Percentiles rank a stretch among this genome's conserved stretches.
phyloP scores from a whole-genome alignment of 2,888 invertebrate species.

The Steinernema hermaphroditum region DNA sequence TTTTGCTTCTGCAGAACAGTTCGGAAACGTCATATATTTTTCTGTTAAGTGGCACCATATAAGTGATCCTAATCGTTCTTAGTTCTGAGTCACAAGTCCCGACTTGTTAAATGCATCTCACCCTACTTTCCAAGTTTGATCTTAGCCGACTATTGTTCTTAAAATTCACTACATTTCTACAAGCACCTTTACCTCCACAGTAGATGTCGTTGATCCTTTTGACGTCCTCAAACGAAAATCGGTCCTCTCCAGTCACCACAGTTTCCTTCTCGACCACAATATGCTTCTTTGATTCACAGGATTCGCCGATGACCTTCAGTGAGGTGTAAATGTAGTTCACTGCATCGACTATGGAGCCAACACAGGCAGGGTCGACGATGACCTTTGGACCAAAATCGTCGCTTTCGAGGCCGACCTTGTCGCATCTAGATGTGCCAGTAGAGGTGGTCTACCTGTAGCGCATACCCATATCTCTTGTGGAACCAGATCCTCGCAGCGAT shows the following conservation, averaged over 20 bases:
- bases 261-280: too few species aligned
- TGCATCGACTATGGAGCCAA: neutral
- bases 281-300: neutral
- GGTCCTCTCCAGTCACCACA: neutral
- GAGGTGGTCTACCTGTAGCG: neutral
- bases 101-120: too few species aligned
- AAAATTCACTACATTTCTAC: too few species aligned
- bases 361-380: neutral
- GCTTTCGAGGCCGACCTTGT: neutral
- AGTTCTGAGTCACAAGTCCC: too few species aligned
- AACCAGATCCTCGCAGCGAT: slow-evolving; percentile 17
- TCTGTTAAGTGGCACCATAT: too few species aligned
- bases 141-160: too few species aligned
- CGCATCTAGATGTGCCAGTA: neutral
- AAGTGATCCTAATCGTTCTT: too few species aligned
- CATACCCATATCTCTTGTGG: neutral
- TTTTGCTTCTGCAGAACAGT: too few species aligned
- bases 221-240: neutral
- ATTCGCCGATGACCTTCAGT: neutral
- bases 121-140: too few species aligned
- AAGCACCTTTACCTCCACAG: neutral
- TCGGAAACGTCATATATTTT: too few species aligned
- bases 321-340: neutral
- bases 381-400: neutral
- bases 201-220: neutral